Base-by-base conservation (phyloP, 2,797 vertebrate species). In the Synanceia verrucosa region DNA sequence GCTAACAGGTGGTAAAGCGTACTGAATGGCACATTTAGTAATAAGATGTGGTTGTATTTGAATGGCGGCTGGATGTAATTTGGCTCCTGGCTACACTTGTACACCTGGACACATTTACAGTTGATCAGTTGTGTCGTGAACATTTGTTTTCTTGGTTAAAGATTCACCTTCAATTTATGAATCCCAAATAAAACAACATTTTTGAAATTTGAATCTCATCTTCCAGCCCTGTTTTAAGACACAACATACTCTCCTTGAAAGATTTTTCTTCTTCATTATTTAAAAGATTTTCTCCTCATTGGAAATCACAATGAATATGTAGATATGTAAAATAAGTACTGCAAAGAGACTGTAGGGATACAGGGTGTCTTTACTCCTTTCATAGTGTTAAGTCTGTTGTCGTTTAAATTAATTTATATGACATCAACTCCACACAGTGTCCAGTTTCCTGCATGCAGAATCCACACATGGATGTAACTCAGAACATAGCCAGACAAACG, bases 401-500 rank as follows among this genome's bases (percentile, higher is more conserved):
- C 19, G 5, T 29, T 6, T 29, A 34, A 46, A 41, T 14, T 0
- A 37, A 9, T 8, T 31, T 23, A 4, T 19, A 51, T 14, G 19
- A 31, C 23, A 29, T 47, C 21, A 36, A 64, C 11, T 29, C 8
- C 3, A 12, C 8, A 2, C 13, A 37, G 19, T 16, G 24, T 70
- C 4, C 36, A 9, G 28, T 34, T 65, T 65, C 50, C 28, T 63
- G 60, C 36, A 67, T 65, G 69, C 26, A 26, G 51, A 71, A 70
- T 33, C 37, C 63, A 26, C 55, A 37, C 24, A 50, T 34, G 51
- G 74, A 68, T 51, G 33, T 5, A 86, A 61, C n/a, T 43, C n/a
- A 43, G 50, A 43, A 69, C 48, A 33, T 7, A 65, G 56, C 68
- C 77, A 84, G 87, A 85, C 81, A 51, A n/a, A 57, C 65, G 50